phyloP scores from a whole-genome alignment of 2,888 invertebrate species.

The Ligdia adustata region DNA sequence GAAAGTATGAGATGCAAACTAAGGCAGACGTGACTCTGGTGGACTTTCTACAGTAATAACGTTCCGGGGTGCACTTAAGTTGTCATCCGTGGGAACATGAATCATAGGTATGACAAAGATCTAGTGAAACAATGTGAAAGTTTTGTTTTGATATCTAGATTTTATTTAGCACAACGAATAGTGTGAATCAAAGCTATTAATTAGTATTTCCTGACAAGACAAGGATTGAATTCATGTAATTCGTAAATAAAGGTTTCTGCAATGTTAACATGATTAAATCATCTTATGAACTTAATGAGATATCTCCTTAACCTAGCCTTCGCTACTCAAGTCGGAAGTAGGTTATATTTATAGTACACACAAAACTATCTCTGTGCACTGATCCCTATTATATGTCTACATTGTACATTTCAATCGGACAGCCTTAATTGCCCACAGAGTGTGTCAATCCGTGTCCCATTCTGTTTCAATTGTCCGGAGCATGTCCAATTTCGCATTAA shows the following conservation, averaged over 20 bases:
- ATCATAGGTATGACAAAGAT: slow-evolving; percentile 63
- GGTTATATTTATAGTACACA: no score
- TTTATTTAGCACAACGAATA: slow-evolving; percentile 8
- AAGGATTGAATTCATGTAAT: no score
- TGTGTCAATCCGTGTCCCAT: slow-evolving; percentile 49
- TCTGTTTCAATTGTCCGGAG: slow-evolving; percentile 59
- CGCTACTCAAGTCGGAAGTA: no score
- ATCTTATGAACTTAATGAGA: no score
- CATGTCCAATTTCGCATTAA: slow-evolving; percentile 68
- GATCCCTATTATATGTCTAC: background rate
- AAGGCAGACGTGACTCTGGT: slow-evolving; percentile 76
- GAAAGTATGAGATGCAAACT: slow-evolving; percentile 75
- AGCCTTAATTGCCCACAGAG: slow-evolving; percentile 14
- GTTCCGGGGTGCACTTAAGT: slow-evolving; percentile 65
- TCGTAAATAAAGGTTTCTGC: no score
- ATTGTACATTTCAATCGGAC: slow-evolving; percentile 8
- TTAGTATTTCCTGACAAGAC: no score
- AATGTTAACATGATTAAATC: no score
- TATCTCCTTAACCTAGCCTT: no score
- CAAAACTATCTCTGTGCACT: no score
- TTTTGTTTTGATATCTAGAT: slow-evolving; percentile 36
- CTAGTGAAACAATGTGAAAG: slow-evolving; percentile 58
- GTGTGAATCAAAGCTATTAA: no score
- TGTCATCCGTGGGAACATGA: slow-evolving; percentile 78
- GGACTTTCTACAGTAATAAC: slow-evolving; percentile 74